Percentiles rank a stretch among this genome's conserved stretches.
These are phyloP conservation scores for Melieria crassipennis DNA, from an alignment of 2,888 invertebrate species.

Conservation along the genomic window DNA sequence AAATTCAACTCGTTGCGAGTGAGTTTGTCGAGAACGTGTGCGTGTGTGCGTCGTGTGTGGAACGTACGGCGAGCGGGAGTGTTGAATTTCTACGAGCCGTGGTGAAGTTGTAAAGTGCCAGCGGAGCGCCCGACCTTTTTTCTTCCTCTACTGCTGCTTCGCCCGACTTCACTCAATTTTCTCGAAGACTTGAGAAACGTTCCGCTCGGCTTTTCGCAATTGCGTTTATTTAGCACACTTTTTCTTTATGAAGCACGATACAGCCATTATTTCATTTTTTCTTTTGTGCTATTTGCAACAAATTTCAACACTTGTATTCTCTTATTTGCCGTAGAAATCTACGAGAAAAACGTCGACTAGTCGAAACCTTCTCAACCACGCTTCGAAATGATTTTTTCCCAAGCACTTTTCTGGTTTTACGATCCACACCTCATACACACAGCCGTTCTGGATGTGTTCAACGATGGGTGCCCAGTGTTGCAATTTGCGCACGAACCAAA, in stretches of 20 bases:
- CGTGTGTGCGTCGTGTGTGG: slow-evolving; percentile 12
- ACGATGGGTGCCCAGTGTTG: too few relatives aligned
- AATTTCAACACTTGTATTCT: slow-evolving; percentile 16
- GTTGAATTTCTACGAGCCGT: slow-evolving; percentile 21
- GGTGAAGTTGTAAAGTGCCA: slow-evolving; percentile 31
- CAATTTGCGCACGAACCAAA: too few relatives aligned
- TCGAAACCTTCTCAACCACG: slow-evolving; percentile 28
- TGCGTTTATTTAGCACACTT: slow-evolving; percentile 16
- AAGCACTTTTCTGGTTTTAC: slow-evolving; percentile 4
- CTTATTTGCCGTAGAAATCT: slow-evolving; percentile 18
- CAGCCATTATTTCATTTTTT: slow-evolving; percentile 23
- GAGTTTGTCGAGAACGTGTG: slow-evolving; percentile 11
- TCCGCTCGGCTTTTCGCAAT: neutral
- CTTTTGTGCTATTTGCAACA: slow-evolving; percentile 3
- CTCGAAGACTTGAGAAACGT: slow-evolving; percentile 11
- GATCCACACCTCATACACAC: slow-evolving; percentile 8
- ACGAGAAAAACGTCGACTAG: slow-evolving; percentile 4
- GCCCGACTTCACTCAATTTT: neutral
- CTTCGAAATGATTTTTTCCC: slow-evolving; percentile 26
- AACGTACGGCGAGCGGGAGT: slow-evolving; percentile 27
- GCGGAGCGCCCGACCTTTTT: slow-evolving; percentile 19
- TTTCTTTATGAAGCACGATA: slow-evolving; percentile 25
- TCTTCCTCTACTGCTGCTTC: slow-evolving; percentile 15
- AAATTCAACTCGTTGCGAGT: slow-evolving; percentile 21
- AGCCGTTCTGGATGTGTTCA: too few relatives aligned